A percentile compares a stretch with the other conserved stretches of the same genome.
These are phyloP conservation scores for Penaeus japonicus DNA, from an alignment of 1,140 invertebrate species.

Conservation along the genomic window DNA sequence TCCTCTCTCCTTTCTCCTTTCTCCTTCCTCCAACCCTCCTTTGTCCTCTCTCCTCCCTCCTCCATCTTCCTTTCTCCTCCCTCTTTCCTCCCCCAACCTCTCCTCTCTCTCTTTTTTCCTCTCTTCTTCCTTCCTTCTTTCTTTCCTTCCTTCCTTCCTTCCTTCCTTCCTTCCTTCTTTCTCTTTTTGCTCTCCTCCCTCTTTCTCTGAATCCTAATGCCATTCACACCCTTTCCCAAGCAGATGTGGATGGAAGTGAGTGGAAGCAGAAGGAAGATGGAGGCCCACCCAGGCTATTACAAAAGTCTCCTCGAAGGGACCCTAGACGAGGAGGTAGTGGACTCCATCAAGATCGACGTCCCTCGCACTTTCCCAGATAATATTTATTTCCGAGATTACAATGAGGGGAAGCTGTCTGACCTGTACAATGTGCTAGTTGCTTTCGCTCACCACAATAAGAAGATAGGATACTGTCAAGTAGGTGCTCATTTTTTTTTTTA, in stretches of 20 bases:
- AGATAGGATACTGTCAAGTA: conserved; percentile 90
- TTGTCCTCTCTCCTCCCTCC: background rate
- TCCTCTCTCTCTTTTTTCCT: background rate
- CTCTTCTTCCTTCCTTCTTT: background rate
- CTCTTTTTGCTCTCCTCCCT: background rate
- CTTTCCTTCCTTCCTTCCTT: background rate
- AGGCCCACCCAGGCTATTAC: conserved; percentile 75
- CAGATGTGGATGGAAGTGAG: conserved; percentile 85
- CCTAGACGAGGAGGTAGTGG: conserved; percentile 68
- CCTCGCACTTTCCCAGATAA: conserved; percentile 93
- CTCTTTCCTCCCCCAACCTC: background rate
- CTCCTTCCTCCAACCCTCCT: background rate
- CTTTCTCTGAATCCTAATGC: background rate
- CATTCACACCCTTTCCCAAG: background rate
- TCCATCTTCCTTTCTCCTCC: background rate
- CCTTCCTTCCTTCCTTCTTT: background rate
- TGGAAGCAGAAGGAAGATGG: conserved; percentile 76
- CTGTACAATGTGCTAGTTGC: conserved; percentile 86
- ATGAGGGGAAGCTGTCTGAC: conserved; percentile 69
- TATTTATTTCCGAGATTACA: conserved; percentile 84
- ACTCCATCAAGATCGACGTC: conserved; percentile 84
- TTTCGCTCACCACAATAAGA: conserved; percentile 86
- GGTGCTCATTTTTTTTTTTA: too few species aligned
- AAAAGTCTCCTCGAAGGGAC: conserved; percentile 69
- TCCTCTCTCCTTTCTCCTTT: background rate